phyloP scores from a whole-genome alignment of 2,888 invertebrate genomes.

The Tortrix viridana region DNA sequence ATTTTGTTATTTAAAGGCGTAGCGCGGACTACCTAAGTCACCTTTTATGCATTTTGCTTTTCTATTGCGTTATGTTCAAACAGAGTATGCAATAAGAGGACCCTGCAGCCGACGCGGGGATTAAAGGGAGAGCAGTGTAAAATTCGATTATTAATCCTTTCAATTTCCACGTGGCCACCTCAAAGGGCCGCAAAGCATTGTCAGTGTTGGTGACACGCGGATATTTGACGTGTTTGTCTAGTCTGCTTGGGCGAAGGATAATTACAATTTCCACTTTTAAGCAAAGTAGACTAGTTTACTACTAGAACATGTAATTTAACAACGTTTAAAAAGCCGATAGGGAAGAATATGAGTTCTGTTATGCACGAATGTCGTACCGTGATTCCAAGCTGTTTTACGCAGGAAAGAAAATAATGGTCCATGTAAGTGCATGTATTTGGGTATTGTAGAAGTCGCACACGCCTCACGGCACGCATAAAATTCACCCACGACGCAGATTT shows the following conservation, averaged over 20 bases:
- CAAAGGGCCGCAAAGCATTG: constrained; percentile 32
- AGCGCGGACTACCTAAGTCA: background rate
- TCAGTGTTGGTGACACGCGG: background rate
- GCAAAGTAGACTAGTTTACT: no score
- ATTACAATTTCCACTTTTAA: constrained; percentile 1
- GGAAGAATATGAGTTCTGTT: no score
- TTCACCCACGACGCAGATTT: constrained; percentile 61
- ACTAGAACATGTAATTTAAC: no score
- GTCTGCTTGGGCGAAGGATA: background rate
- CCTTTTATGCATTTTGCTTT: background rate
- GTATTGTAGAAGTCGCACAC: constrained; percentile 12
- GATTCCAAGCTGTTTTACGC: no score
- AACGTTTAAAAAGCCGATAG: no score
- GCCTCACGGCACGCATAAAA: constrained; percentile 56
- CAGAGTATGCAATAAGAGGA: constrained; percentile 12
- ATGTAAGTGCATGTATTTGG: background rate
- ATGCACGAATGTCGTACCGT: no score
- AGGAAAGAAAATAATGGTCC: no score
- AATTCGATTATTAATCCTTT: constrained; percentile 68
- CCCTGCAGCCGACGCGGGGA: constrained; percentile 7
- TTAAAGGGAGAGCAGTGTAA: constrained; percentile 39
- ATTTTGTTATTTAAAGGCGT: background rate
- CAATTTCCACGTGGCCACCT: constrained; percentile 53
- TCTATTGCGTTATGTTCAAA: constrained; percentile 10
- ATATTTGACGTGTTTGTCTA: constrained; percentile 10